Conservation (phyloP, 2,113 vertebrate species). For the Hucho hucho region DNA sequence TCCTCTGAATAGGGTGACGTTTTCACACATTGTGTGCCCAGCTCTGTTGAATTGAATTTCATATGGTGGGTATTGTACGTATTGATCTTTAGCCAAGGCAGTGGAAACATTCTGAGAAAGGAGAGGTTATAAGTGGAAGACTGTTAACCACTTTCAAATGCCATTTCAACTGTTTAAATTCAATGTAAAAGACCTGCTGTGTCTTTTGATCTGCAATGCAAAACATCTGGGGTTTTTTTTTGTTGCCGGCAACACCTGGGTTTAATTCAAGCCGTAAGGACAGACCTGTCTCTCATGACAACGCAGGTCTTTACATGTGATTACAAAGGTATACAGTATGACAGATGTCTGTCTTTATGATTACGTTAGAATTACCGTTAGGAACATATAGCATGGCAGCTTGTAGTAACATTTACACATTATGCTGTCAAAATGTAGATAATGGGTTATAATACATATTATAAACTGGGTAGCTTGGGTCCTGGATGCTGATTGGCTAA, state of each 20-base stretch:
- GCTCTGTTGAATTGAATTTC: too few relatives aligned
- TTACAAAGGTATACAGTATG: background rate
- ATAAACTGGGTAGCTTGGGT: too few relatives aligned
- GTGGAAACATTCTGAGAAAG: slow-evolving; percentile 6
- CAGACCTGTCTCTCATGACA: background rate
- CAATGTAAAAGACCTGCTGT: slow-evolving; percentile 31
- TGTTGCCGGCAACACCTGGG: slow-evolving; percentile 16
- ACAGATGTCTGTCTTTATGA: too few relatives aligned
- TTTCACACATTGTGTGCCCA: too few relatives aligned
- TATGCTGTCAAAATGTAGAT: too few relatives aligned
- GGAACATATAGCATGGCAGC: too few relatives aligned
- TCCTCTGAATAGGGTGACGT: too few relatives aligned
- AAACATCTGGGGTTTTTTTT: slow-evolving; percentile 53
- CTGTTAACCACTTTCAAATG: slow-evolving; percentile 42
- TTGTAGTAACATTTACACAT: too few relatives aligned
- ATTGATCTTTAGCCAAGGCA: slow-evolving; percentile 46
- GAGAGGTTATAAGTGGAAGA: slow-evolving; percentile 10
- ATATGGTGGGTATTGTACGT: slow-evolving; percentile 13
- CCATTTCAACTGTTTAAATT: slow-evolving; percentile 43
- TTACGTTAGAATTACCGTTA: too few relatives aligned
- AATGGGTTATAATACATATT: too few relatives aligned
- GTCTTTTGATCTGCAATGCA: slow-evolving; percentile 50
- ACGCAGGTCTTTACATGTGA: background rate
- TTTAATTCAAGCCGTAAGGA: slow-evolving; percentile 30
- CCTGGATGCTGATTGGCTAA: too few relatives aligned